Percentiles rank a stretch among this genome's conserved stretches.
These are phyloP conservation scores for Plemyria rubiginata DNA, from an alignment of 2,888 invertebrate species.

Conservation along the genomic window DNA sequence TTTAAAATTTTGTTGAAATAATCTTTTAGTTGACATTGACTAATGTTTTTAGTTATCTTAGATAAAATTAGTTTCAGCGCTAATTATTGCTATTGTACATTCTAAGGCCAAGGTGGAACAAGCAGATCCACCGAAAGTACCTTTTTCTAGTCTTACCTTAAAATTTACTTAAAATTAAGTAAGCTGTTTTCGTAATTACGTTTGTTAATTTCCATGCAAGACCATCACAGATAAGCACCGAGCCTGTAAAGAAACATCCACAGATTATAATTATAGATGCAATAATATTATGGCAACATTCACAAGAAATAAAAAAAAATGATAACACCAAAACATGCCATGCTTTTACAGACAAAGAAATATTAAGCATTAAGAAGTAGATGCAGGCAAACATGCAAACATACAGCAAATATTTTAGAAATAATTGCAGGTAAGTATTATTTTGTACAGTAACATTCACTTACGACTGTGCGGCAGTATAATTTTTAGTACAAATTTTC, in stretches of 20 bases:
- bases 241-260: constrained; percentile 75
- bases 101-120: neutral
- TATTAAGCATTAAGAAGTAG: constrained; percentile 8
- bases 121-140: neutral
- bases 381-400: constrained; percentile 14
- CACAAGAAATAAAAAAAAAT: constrained; percentile 1
- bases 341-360: neutral
- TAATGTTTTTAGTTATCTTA: neutral
- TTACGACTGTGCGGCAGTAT: constrained; percentile 7
- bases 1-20: neutral
- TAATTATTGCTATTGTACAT: neutral
- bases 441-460: constrained; percentile 8
- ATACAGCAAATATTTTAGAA: neutral
- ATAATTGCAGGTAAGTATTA: neutral
- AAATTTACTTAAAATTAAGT: constrained; percentile 4
- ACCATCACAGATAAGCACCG: constrained; percentile 80
- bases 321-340: constrained; percentile 18
- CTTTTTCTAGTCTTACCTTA: constrained; percentile 4
- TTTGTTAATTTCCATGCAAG: constrained; percentile 70
- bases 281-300: constrained; percentile 14
- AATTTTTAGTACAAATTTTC: neutral
- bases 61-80: neutral
- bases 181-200: constrained; percentile 22
- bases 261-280: constrained; percentile 35
- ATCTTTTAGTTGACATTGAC: neutral